phyloP scores from a whole-genome alignment of 2,797 vertebrate species.

The Luscinia luscinia region DNA sequence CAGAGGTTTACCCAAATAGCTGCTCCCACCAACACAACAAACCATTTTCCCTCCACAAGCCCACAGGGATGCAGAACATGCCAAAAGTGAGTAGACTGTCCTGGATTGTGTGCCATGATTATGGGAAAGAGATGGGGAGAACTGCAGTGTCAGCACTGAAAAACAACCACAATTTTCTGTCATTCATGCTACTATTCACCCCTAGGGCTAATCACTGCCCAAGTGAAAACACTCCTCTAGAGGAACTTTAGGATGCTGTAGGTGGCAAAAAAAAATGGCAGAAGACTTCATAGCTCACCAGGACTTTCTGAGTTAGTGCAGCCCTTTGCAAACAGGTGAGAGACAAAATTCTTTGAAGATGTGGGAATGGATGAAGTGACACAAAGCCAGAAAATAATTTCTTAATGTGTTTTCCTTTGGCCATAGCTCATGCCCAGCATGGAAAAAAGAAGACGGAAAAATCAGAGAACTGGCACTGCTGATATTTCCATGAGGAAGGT shows the following conservation, averaged over 20 bases:
- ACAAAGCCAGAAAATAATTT: rapidly evolving
- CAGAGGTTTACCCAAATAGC: neutral
- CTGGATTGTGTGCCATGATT: too few species aligned
- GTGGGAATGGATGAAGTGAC: neutral
- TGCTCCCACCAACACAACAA: neutral
- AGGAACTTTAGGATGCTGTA: neutral
- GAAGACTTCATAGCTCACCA: neutral
- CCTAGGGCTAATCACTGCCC: neutral
- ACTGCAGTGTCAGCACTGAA: neutral
- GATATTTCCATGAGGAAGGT: neutral
- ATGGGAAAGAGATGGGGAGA: neutral
- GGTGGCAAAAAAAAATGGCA: neutral
- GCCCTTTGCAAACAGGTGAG: neutral
- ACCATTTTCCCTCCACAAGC: neutral
- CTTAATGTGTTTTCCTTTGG: neutral
- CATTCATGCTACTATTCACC: neutral
- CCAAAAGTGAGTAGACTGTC: rapidly evolving
- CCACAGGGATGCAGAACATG: neutral
- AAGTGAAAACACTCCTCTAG: neutral
- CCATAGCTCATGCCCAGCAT: neutral
- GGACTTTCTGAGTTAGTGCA: neutral
- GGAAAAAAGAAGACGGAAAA: neutral
- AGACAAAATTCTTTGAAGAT: neutral
- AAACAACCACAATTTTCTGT: neutral
- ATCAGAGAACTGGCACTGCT: neutral